A percentile compares a stretch with the other conserved stretches of the same genome.
These are phyloP conservation scores for Typhlichthys subterraneus DNA, from an alignment of 2,797 vertebrate genomes.

Conservation along the genomic window DNA sequence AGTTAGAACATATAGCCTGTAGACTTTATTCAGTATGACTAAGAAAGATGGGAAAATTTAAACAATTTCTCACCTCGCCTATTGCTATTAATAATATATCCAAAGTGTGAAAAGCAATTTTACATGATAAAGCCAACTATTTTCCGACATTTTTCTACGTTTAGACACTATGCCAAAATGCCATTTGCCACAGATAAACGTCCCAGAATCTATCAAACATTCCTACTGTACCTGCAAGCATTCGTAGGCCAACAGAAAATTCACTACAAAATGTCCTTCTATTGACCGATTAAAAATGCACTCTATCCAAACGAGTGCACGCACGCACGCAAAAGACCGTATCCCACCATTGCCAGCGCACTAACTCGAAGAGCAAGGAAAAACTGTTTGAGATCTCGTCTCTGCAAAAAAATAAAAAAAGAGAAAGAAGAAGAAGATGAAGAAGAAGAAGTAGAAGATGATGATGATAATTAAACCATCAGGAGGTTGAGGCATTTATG, in stretches of 20 bases:
- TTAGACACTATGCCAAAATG: too few relatives aligned
- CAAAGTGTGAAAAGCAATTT: too few relatives aligned
- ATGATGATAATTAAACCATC: background rate
- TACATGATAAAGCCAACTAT: too few relatives aligned
- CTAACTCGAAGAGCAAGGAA: background rate
- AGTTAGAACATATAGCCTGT: too few relatives aligned
- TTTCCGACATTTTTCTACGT: too few relatives aligned
- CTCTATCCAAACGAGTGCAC: slow-evolving; percentile 22
- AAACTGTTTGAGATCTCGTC: slow-evolving; percentile 8
- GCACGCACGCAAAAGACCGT: slow-evolving; percentile 18
- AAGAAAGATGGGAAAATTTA: too few relatives aligned
- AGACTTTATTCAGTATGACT: too few relatives aligned
- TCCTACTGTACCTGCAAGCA: slow-evolving; percentile 52
- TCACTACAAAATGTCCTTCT: slow-evolving; percentile 6
- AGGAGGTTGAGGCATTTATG: slow-evolving; percentile 3
- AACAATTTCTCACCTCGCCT: too few relatives aligned
- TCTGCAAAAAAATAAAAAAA: too few relatives aligned
- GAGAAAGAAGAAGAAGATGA: slow-evolving; percentile 12
- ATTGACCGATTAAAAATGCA: slow-evolving; percentile 10
- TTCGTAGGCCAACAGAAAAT: slow-evolving; percentile 3
- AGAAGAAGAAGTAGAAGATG: slow-evolving; percentile 13
- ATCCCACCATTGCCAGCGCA: slow-evolving; percentile 39
- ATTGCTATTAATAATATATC: too few relatives aligned
- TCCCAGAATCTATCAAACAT: background rate
- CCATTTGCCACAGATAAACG: background rate